Percentiles rank a stretch among this genome's conserved stretches.
These are phyloP conservation scores for Cosmia pyralina DNA, from an alignment of 2,888 invertebrate species.

Conservation along the genomic window DNA sequence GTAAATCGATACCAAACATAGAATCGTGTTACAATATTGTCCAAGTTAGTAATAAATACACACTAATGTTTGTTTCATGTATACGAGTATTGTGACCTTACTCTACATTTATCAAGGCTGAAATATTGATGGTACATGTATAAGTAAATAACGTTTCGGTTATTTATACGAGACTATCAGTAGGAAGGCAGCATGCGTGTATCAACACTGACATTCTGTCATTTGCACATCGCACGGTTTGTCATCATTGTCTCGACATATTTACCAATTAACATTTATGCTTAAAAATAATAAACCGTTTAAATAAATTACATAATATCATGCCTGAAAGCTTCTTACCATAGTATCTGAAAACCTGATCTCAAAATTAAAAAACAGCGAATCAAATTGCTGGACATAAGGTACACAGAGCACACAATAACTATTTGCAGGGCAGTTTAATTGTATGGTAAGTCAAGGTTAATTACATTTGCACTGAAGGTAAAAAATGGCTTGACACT, in stretches of 20 bases:
- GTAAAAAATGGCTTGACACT: no score
- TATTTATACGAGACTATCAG: constrained; percentile 69
- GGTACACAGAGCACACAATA: no score
- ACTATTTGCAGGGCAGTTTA: no score
- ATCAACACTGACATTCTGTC: constrained; percentile 77
- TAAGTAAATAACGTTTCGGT: neutral
- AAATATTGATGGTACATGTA: neutral
- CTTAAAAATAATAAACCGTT: no score
- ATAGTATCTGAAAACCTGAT: neutral
- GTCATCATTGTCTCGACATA: constrained; percentile 73
- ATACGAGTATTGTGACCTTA: constrained; percentile 14
- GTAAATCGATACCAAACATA: neutral
- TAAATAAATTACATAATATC: no score
- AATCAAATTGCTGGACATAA: no score
- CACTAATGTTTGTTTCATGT: constrained; percentile 6
- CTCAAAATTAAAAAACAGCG: no score
- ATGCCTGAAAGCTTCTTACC: no score
- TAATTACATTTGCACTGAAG: no score
- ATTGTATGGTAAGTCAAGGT: no score
- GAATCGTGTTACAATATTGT: neutral
- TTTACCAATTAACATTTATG: no score
- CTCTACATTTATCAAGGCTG: constrained; percentile 1
- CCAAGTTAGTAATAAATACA: constrained; percentile 2
- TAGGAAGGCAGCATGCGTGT: constrained; percentile 84
- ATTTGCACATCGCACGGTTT: constrained; percentile 78